A percentile compares a stretch with the other conserved stretches of the same genome.
Conservation (phyloP, 2,797 vertebrate species). For the Sandelia bainsii region DNA sequence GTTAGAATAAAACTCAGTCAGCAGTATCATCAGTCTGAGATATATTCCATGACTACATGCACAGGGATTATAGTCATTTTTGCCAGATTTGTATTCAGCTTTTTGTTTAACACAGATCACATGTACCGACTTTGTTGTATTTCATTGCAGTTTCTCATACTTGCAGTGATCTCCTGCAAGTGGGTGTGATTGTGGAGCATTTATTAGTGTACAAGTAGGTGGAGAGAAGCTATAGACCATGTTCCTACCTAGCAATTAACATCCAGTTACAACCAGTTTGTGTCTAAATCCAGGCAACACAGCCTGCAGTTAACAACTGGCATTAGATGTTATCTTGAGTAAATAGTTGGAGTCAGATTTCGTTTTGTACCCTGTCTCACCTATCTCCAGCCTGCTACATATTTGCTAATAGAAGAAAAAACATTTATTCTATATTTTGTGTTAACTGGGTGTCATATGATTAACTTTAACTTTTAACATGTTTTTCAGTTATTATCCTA, state of each 20-base stretch:
- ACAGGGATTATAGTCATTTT: not conserved
- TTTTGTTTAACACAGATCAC: not conserved
- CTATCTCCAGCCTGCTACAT: not conserved
- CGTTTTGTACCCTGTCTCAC: not conserved
- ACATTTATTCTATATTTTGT: not conserved
- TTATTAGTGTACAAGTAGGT: not conserved
- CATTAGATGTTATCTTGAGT: too few species aligned
- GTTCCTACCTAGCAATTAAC: not conserved
- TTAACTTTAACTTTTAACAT: too few species aligned
- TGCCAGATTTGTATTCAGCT: not conserved
- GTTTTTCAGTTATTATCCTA: too few species aligned
- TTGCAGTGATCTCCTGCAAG: not conserved
- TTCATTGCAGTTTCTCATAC: constrained; percentile 5
- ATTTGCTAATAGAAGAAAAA: not conserved
- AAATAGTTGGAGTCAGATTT: not conserved
- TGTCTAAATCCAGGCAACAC: not conserved
- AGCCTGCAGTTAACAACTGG: not conserved
- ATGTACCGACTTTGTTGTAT: not conserved
- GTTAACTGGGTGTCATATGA: too few species aligned
- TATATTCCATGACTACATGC: too few species aligned
- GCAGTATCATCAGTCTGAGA: not conserved
- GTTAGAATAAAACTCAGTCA: not conserved
- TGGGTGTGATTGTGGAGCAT: not conserved
- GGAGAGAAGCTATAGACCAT: not conserved
- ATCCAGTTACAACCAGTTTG: not conserved